A percentile compares a stretch with the other conserved stretches of the same genome.
These are phyloP conservation scores for Chaetops frenatus DNA, from an alignment of 2,113 vertebrate species.

Conservation along the genomic window DNA sequence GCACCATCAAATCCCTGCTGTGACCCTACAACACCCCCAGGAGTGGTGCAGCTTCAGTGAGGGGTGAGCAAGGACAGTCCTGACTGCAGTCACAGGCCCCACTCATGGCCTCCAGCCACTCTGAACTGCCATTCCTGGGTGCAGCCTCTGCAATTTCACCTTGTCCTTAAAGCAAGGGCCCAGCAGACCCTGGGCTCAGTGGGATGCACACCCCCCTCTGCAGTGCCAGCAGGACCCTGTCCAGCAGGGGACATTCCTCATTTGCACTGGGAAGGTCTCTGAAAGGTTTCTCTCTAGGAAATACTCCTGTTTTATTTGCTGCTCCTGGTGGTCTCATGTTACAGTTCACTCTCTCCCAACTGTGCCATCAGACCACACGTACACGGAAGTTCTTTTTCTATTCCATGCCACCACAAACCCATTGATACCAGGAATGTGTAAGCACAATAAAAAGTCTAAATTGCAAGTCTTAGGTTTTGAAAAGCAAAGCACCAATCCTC, in stretches of 20 bases:
- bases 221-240: rapidly evolving
- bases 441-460: neutral
- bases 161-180: neutral
- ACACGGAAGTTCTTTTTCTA: neutral
- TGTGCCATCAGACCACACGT: neutral
- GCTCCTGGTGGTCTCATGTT: neutral
- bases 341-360: neutral
- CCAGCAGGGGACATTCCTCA: neutral
- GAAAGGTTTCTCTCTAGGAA: neutral
- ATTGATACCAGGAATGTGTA: neutral
- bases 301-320: neutral
- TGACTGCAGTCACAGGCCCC: neutral
- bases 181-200: neutral
- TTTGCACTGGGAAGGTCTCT: neutral
- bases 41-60: rapidly evolving
- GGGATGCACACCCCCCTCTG: neutral
- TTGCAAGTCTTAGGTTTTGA: neutral
- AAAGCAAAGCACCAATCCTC: neutral
- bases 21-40: neutral
- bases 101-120: neutral
- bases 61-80: neutral
- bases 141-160: neutral
- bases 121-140: neutral
- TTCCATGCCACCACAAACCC: neutral
- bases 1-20: neutral